Evolutionary conservation across 2,888 invertebrate species (phyloP).

Genomic region (Microchrysa polita): DNA sequence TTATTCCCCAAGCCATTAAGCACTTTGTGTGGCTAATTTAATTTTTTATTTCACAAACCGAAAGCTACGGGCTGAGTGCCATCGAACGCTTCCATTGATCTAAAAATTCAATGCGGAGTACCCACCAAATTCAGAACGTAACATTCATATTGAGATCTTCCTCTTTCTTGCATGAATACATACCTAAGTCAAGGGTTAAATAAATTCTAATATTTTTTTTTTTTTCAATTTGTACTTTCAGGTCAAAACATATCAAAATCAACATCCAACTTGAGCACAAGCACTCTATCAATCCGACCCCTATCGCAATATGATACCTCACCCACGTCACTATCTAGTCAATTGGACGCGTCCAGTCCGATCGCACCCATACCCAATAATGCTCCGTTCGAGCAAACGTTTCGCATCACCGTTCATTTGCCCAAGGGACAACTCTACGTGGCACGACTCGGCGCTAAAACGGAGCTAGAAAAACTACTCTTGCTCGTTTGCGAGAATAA

Average conservation of each 20-base stretch:
- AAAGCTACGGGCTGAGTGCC: too few relatives aligned
- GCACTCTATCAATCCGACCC: constrained; percentile 28
- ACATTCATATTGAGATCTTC: too few relatives aligned
- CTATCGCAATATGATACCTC: constrained; percentile 58
- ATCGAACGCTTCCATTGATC: too few relatives aligned
- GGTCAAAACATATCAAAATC: constrained; percentile 50
- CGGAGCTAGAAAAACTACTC: constrained; percentile 74
- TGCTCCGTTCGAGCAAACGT: constrained; percentile 65
- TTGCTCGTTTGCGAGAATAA: constrained; percentile 80
- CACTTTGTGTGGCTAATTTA: too few relatives aligned
- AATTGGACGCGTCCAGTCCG: constrained; percentile 62
- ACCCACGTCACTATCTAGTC: constrained; percentile 63
- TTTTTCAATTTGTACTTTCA: constrained; percentile 44
- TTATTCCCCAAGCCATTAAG: too few relatives aligned
- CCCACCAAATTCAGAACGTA: too few relatives aligned
- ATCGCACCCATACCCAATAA: constrained; percentile 63
- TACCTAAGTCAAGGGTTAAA: too few relatives aligned
- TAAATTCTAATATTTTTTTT: too few relatives aligned
- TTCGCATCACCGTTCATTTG: constrained; percentile 72
- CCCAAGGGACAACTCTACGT: constrained; percentile 84
- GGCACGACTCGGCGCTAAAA: constrained; percentile 75
- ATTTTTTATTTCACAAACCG: too few relatives aligned
- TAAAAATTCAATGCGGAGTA: too few relatives aligned
- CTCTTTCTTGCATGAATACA: too few relatives aligned
- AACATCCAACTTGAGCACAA: constrained; percentile 48